Percentiles rank a stretch among this genome's conserved stretches.
Evolutionary conservation across 2,797 vertebrate genomes (phyloP).

Genomic region (Microctenopoma steveboyesi): DNA sequence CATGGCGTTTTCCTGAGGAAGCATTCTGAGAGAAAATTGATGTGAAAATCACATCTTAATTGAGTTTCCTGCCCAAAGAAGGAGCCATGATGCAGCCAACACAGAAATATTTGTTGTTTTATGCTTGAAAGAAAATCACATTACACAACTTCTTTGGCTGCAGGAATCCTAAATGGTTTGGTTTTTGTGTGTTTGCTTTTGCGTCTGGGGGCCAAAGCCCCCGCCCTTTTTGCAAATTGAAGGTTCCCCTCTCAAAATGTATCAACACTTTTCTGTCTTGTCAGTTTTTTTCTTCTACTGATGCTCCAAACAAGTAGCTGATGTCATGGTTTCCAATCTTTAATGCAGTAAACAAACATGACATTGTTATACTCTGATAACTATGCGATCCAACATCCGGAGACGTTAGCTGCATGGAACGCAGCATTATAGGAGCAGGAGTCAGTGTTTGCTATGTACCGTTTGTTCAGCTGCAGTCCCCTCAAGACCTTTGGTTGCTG

Average conservation of each 20-base stretch:
- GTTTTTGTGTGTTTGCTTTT: not conserved
- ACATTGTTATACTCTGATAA: too few relatives aligned
- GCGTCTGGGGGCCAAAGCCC: not conserved
- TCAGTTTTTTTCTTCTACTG: too few relatives aligned
- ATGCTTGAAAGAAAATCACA: conserved; percentile 44
- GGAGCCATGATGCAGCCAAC: conserved; percentile 47
- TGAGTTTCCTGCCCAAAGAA: conserved; percentile 70
- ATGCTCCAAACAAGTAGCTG: too few relatives aligned
- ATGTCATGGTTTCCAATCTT: too few relatives aligned
- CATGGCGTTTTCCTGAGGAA: conserved; percentile 66
- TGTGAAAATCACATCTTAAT: conserved; percentile 75
- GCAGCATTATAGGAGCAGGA: conserved; percentile 46
- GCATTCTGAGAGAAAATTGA: conserved; percentile 73
- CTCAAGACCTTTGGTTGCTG: conserved; percentile 77
- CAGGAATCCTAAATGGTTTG: conserved; percentile 19
- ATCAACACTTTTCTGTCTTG: too few relatives aligned
- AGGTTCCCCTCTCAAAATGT: not conserved
- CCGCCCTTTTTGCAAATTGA: too few relatives aligned
- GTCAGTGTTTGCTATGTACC: conserved; percentile 25
- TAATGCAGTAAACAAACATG: too few relatives aligned
- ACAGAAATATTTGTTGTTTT: conserved; percentile 55
- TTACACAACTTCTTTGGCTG: conserved; percentile 40
- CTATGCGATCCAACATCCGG: not conserved
- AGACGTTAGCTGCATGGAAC: conserved; percentile 47
- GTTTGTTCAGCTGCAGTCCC: conserved; percentile 66